Evolutionary conservation across 1,140 invertebrate species (phyloP).

Genomic region (Bombus waltoni): DNA sequence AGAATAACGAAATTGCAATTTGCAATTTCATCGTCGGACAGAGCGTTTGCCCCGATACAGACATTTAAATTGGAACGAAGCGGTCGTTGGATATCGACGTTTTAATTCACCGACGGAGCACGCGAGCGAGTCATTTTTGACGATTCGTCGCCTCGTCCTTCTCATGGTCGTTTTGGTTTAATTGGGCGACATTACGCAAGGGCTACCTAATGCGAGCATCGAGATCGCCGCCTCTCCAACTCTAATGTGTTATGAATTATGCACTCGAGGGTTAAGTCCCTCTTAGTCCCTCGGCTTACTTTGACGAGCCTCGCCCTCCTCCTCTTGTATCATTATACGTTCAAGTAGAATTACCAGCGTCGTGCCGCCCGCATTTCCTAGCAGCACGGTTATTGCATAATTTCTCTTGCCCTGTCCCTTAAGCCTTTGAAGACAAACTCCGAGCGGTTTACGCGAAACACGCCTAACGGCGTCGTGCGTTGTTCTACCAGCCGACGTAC

Average conservation of each 20-base stretch:
- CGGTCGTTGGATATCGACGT: background rate
- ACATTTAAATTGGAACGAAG: slow-evolving; percentile 5
- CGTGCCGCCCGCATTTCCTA: slow-evolving; percentile 52
- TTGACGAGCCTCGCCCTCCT: slow-evolving; percentile 42
- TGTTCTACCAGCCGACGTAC: background rate
- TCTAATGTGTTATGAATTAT: slow-evolving; percentile 57
- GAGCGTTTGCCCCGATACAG: too few species aligned
- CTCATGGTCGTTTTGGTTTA: background rate
- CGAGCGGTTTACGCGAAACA: slow-evolving; percentile 10
- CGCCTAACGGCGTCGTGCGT: background rate
- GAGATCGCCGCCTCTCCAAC: slow-evolving; percentile 12
- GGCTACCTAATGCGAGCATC: slow-evolving; percentile 17
- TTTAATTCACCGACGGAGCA: background rate
- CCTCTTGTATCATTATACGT: slow-evolving; percentile 52
- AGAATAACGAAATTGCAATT: slow-evolving; percentile 43
- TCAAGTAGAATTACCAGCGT: slow-evolving; percentile 45
- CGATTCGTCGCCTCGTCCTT: too few species aligned
- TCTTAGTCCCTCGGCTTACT: slow-evolving; percentile 48
- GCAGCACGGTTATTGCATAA: slow-evolving; percentile 48
- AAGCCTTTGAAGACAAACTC: slow-evolving; percentile 43
- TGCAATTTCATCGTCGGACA: slow-evolving; percentile 23
- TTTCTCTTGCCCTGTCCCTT: slow-evolving; percentile 29
- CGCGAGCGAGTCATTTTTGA: background rate
- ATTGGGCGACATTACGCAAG: slow-evolving; percentile 25
- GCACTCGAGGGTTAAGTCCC: slow-evolving; percentile 49